Evolutionary conservation across 2,797 vertebrate species (phyloP).

Genomic region (Coilia nasus): DNA sequence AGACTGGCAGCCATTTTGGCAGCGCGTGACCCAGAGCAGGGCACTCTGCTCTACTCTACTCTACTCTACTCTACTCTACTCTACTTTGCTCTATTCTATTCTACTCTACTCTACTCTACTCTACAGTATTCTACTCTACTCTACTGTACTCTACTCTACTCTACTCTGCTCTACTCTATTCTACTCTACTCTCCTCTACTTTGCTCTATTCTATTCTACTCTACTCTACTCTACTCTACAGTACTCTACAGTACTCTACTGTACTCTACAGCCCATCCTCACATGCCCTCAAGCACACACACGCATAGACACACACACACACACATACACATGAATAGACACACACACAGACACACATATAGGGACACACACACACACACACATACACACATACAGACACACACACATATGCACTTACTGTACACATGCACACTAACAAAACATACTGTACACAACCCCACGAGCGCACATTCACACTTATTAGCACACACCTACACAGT

Average conservation of each 20-base stretch:
- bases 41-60: background rate
- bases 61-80: no score
- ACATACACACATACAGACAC: background rate
- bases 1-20: constrained; percentile 1
- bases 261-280: background rate
- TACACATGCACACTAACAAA: background rate
- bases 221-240: no score
- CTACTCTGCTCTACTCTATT: no score
- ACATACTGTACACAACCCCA: background rate
- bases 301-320: background rate
- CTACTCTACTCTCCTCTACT: background rate
- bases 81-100: no score
- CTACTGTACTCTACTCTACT: no score
- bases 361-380: no score
- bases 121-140: no score
- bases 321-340: background rate
- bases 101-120: no score
- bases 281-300: background rate
- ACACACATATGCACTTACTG: background rate
- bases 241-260: no score
- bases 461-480: no score
- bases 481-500: background rate
- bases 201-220: no score
- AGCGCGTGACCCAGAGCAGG: constrained; percentile 9
- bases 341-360: background rate